Conservation (phyloP, 2,113 vertebrate genomes). For the Nothobranchius kuhntae region DNA sequence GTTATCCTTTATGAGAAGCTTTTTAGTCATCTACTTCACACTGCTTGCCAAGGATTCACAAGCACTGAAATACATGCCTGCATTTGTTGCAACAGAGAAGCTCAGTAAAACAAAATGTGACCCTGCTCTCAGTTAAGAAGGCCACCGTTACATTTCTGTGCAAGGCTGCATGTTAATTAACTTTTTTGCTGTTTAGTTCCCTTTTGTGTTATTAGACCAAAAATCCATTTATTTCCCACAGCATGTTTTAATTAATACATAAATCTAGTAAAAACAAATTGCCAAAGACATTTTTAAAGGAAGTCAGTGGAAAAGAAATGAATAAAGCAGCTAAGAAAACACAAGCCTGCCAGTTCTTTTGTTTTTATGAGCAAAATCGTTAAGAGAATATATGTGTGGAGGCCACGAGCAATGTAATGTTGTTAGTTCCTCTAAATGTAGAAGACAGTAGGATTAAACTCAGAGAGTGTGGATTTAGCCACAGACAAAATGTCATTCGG, state of each 20-base stretch:
- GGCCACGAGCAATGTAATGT: not conserved
- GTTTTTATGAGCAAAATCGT: no score
- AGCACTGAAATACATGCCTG: no score
- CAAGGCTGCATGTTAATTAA: not conserved
- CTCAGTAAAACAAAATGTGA: no score
- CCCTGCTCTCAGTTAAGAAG: no score
- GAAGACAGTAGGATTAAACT: constrained; percentile 49
- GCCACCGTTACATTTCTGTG: no score
- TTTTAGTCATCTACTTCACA: no score
- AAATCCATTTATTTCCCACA: not conserved
- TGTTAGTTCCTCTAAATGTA: constrained; percentile 21
- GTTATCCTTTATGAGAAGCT: no score
- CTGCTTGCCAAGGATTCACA: no score
- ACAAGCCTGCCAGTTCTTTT: no score
- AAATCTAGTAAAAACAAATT: not conserved
- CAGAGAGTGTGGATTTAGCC: constrained; percentile 56
- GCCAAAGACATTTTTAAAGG: no score
- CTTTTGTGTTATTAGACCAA: not conserved
- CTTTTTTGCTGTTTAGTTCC: not conserved
- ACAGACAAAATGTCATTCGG: constrained; percentile 75
- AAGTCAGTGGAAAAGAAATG: no score
- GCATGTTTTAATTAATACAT: not conserved
- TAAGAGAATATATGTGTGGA: no score
- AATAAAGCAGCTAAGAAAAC: not conserved
- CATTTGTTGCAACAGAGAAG: not conserved